These are phyloP conservation scores for Piscicola geometra DNA, from an alignment of 2,888 invertebrate genomes.

Conservation along the genomic window DNA sequence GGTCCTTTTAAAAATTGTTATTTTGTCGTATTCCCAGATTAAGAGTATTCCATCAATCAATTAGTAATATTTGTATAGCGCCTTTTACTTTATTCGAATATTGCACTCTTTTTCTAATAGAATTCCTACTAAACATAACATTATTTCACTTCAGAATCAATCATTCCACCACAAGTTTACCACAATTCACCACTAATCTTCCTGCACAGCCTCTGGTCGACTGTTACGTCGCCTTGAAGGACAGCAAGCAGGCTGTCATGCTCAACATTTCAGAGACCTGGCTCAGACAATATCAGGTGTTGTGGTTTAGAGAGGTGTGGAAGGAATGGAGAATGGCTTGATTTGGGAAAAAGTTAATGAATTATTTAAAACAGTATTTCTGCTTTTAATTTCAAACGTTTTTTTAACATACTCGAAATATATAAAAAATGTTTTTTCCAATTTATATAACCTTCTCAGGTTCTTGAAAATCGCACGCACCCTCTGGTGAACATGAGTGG, in stretches of 20 bases:
- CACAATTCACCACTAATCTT: neutral
- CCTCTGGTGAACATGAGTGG: slow-evolving; percentile 86
- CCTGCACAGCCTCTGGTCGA: slow-evolving; percentile 69
- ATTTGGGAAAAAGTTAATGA: no score
- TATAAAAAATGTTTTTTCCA: neutral
- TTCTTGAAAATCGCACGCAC: slow-evolving; percentile 70
- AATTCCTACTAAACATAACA: neutral
- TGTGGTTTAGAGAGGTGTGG: neutral
- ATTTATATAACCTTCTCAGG: slow-evolving; percentile 43
- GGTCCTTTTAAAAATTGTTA: no score
- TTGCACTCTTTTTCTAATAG: neutral
- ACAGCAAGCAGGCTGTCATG: slow-evolving; percentile 64
- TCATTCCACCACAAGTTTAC: no score
- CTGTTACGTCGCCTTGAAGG: slow-evolving; percentile 73
- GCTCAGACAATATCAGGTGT: slow-evolving; percentile 77
- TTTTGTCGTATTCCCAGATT: neutral
- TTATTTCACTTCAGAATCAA: neutral
- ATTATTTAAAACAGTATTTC: no score
- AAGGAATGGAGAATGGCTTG: no score
- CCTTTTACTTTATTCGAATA: neutral
- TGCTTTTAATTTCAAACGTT: neutral
- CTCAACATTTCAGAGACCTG: slow-evolving; percentile 79
- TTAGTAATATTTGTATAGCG: neutral
- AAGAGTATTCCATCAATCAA: neutral
- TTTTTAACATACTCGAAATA: neutral